Evolutionary conservation across 2,888 invertebrate genomes (phyloP).

Genomic region (Harpalus rufipes): DNA sequence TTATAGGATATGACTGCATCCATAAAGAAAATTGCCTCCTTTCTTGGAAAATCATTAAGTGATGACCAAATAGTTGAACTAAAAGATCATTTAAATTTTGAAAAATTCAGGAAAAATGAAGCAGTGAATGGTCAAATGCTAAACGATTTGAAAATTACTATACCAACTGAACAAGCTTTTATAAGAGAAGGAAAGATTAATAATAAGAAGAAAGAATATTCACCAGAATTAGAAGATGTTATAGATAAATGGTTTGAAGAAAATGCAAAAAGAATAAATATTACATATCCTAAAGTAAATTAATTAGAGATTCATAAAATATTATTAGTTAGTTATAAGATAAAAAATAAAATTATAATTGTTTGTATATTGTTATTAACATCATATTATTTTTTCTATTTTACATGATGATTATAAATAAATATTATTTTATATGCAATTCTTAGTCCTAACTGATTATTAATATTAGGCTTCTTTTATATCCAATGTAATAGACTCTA

Average conservation of each 20-base stretch:
- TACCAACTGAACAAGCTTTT: slow-evolving; percentile 81
- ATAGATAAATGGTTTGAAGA: slow-evolving; percentile 86
- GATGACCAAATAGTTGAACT: slow-evolving; percentile 81
- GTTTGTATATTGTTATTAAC: too few relatives aligned
- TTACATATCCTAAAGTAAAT: slow-evolving; percentile 79
- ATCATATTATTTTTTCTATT: too few relatives aligned
- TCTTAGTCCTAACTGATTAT: too few relatives aligned
- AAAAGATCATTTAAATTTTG: slow-evolving; percentile 87
- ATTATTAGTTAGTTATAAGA: background rate
- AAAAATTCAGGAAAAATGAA: slow-evolving; percentile 89
- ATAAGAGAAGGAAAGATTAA: slow-evolving; percentile 84
- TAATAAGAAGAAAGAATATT: slow-evolving; percentile 87
- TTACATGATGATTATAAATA: too few relatives aligned
- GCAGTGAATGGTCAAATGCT: slow-evolving; percentile 87
- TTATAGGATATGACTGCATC: slow-evolving; percentile 81
- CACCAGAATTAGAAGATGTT: slow-evolving; percentile 81
- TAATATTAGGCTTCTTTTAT: too few relatives aligned
- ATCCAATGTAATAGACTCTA: too few relatives aligned
- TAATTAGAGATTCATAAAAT: background rate
- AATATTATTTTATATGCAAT: too few relatives aligned
- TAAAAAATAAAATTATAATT: too few relatives aligned
- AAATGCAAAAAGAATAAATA: slow-evolving; percentile 81
- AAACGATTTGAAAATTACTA: slow-evolving; percentile 81
- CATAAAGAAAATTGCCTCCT: slow-evolving; percentile 81
- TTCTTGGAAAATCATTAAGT: slow-evolving; percentile 81